Evolutionary conservation across 2,888 invertebrate genomes (phyloP), one percentile per base, ranked within the genome.

Genomic region (Meloe dianella): DNA sequence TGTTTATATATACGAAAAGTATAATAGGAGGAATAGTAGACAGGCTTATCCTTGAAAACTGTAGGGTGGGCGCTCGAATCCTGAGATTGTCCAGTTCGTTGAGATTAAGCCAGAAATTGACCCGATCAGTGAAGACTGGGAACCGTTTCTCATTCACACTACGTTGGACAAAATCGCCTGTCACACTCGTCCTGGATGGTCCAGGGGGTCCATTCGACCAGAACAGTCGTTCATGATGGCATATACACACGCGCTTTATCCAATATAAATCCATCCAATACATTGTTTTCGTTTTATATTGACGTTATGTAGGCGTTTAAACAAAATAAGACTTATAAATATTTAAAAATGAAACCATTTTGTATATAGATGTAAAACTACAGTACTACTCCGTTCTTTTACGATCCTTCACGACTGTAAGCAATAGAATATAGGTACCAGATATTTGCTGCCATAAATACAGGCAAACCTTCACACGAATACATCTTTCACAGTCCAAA

Each of bases 61-160:
- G 63, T 69, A 47, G 47, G 47, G 65, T 66, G 68, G 22, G 41
- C 60, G 64, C 67, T 20, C 54, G 78, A 76, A 76, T 77, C 77
- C 81, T 80, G 81, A 81, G 81, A 80, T 80, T 79, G 80, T 80
- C 80, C 80, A 69, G 75, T 69, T 75, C 79, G 80, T 80, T 77
- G 77, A 80, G 81, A 82, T 83, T 82, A 82, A 81, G 81, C 81
- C 75, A 80, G 82, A 80, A 83, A 82, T 82, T 82, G 83, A 82
- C 81, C 81, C 81, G 80, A 81, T 82, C 80, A 47, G 68, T 17
- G 41, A 41, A 66, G 57, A 20, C 68, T 65, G 60, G 65, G 81
- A 77, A 77, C 80, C 81, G 82, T 83, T 79, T 79, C 80, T 83
- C 83, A 83, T 83, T 83, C 82, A 82, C 83, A 82, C 81, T 72